Base-by-base conservation (phyloP, 30 jellyfish, hydroid and myxozoan genomes). In the Hydractinia echinata region DNA sequence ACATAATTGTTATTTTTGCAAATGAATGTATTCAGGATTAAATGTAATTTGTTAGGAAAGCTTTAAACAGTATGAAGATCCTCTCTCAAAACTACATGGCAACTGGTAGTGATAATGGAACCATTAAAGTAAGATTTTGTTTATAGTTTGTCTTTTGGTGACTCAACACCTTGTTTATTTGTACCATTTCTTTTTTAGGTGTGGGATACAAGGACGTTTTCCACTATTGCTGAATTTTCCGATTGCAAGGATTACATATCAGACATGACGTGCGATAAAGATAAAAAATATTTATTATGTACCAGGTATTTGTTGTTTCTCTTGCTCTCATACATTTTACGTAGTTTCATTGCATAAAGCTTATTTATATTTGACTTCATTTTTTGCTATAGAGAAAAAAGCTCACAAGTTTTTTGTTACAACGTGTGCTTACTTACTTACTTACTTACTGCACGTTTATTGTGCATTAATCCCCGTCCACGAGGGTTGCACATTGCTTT, bases 71-170 rank as follows among this genome's bases (percentile, higher is more conserved):
- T 49, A 68, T 89, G 39, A 58, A 60, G 52, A 66, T 88, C 8
- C 76, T 89, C 11, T 76, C 91, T 53, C 89, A 89, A 56, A 84
- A 81, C 21, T 58, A 68, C 66, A 67, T 89, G 56, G 95, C 97
- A 50, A 64, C 88, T 81, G 97, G 97, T 16, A 85, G 89, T 81
- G 97, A 89, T 15, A 68, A 51, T 13, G 97, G 97, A 5, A 55
- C 81, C 60, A 85, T 89, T 48, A 89, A 89, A 82, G 97, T 89
- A 69, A 76, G 83, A 39, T 16, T 50, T 58, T 61, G 7, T 5
- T 67, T 0, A 30, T 51, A 49, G 10, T 9, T 54, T 5, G 55
- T 60, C 18, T 13, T 13, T 60, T 60, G 70, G 18, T 50, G 4
- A 54, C 53, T 19, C 1, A 73, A 30, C 44, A n/a, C 54, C 53